Conservation (phyloP, 64 coral and sea anemone genomes). For the Montipora capricornis region DNA sequence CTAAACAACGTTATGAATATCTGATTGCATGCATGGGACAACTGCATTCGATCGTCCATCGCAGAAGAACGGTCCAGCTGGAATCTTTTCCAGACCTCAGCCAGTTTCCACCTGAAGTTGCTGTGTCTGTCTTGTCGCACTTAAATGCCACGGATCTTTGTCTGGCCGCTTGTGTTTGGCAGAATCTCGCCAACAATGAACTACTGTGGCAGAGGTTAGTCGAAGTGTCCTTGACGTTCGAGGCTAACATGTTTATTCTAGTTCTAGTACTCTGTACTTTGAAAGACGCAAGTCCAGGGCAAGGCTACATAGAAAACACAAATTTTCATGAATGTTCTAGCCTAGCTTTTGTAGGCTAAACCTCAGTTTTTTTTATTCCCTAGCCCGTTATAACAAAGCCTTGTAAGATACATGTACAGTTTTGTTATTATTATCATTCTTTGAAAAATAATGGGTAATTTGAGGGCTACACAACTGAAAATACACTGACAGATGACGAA, state of each 20-base stretch:
- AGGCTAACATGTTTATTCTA: not conserved
- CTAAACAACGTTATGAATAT: conserved; percentile 42
- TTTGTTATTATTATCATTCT: no score
- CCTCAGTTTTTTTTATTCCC: no score
- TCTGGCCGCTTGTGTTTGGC: conserved; percentile 96
- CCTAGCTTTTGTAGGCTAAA: no score
- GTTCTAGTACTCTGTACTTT: not conserved
- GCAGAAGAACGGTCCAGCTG: conserved; percentile 54
- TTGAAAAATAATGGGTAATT: no score
- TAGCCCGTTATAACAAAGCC: no score
- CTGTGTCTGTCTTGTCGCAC: conserved; percentile 86
- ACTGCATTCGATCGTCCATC: conserved; percentile 77
- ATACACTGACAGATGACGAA: no score
- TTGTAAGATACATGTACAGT: no score
- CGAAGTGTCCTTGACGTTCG: not conserved
- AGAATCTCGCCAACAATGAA: conserved; percentile 93
- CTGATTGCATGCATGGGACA: conserved; percentile 83
- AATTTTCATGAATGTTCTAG: no score
- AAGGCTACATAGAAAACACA: no score
- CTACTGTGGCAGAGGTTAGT: conserved; percentile 96
- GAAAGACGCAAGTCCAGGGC: not conserved
- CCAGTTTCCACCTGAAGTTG: conserved; percentile 90
- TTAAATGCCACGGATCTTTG: conserved; percentile 98
- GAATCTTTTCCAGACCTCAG: conserved; percentile 93
- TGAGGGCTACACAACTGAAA: no score